Conservation (phyloP, 2,797 vertebrate genomes). For the Pristis pectinata region DNA sequence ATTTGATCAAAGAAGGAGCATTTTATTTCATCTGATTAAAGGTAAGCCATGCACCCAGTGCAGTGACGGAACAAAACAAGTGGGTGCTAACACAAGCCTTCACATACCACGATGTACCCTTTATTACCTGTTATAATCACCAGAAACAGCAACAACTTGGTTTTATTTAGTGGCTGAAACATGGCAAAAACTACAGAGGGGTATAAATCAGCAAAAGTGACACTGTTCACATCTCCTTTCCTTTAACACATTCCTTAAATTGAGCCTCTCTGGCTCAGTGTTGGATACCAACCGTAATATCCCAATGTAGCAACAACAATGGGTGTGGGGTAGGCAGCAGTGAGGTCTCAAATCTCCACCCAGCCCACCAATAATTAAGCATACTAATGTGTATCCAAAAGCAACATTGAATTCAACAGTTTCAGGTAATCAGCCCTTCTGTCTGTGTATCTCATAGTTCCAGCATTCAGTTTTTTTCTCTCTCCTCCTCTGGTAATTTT, state of each 20-base stretch:
- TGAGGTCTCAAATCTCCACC: too few species aligned
- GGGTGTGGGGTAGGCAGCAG: too few species aligned
- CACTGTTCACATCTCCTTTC: neutral
- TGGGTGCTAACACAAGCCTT: neutral
- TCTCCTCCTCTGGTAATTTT: too few species aligned
- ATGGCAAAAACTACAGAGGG: neutral
- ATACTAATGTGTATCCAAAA: too few species aligned
- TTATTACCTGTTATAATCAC: neutral
- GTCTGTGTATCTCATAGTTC: too few species aligned
- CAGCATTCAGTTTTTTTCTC: too few species aligned
- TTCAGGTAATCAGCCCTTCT: too few species aligned
- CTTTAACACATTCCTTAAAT: neutral
- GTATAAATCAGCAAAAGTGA: neutral
- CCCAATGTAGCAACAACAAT: too few species aligned
- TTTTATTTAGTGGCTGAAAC: neutral
- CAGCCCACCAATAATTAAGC: too few species aligned
- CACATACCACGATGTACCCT: neutral
- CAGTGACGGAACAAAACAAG: neutral
- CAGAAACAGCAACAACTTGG: neutral
- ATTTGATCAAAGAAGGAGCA: neutral
- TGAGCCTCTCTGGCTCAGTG: too few species aligned
- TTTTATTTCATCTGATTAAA: constrained; percentile 9
- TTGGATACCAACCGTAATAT: too few species aligned
- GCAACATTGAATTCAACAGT: too few species aligned
- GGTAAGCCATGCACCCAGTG: neutral